Base-by-base conservation (phyloP, 2,888 invertebrate species). In the Adineta ricciae region DNA sequence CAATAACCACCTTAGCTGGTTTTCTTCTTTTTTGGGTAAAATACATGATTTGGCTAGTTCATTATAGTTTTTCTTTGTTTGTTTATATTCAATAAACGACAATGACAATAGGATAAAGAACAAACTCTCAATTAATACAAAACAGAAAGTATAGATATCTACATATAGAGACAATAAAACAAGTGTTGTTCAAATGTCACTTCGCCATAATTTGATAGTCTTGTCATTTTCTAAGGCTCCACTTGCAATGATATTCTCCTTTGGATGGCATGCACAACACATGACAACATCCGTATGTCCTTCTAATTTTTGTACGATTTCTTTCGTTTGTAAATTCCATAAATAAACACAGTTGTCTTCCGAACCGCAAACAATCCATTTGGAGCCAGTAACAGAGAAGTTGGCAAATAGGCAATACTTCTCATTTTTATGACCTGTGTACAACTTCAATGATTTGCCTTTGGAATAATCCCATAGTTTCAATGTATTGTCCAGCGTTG, bases 351-450 rank as follows among this genome's bases (percentile, higher is more conserved):
- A 93, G 90, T 97, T 95, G 91, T 99, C 99, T 92, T 99, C 99
- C 8, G 98, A 98, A n/a, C 99, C 99, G 72, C 97, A 97, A 83
- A 99, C 98, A 90, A 99, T 99, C 99, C 99, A 99, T 95, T 99
- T 99, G 90, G 99, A 99, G 86, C 99, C 99, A 27, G 99, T 99
- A 14, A 99, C 98, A 54, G 98, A 99, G 91, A 99, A 99, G 91
- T 99, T 99, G 83, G 99, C 98, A 91, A 99, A 99, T 90, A 99
- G 96, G 90, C 99, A 99, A 91, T 97, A 99, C 90, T 99, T 99
- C 91, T 98, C 97, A 91, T 99, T 99, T 91, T 95, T 95, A 91
- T 99, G 99, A 8, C 98, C 98, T 0, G 95, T 95, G 90, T 99
- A 99, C 0, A 97, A 97, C 92, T 99, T 99, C 86, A 99, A 92